phyloP scores from a whole-genome alignment of 1,140 invertebrate genomes.

The Drosophila pseudoananassae region DNA sequence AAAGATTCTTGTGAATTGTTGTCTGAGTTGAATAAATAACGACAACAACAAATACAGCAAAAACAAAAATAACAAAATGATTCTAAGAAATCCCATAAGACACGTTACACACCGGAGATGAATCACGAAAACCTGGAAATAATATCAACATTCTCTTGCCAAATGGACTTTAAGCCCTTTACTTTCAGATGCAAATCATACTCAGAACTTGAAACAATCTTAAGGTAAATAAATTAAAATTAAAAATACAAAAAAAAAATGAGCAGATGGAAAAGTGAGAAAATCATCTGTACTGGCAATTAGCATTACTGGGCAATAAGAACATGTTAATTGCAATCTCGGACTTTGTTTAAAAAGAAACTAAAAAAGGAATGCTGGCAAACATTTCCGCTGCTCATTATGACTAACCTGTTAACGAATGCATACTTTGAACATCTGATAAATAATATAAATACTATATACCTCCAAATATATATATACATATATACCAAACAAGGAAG shows the following conservation, averaged over 20 bases:
- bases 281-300: constrained; percentile 56
- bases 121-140: constrained; percentile 14
- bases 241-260: background rate
- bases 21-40: constrained; percentile 9
- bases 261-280: constrained; percentile 1
- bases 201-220: background rate
- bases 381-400: constrained; percentile 67
- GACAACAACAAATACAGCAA: background rate
- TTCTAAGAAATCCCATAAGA: constrained; percentile 35
- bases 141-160: background rate
- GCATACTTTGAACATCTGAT: constrained; percentile 17
- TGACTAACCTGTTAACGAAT: constrained; percentile 54
- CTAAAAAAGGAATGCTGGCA: constrained; percentile 14
- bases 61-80: constrained; percentile 6
- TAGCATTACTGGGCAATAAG: constrained; percentile 53
- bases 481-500: constrained; percentile 29
- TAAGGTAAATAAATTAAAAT: background rate
- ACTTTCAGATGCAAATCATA: constrained; percentile 4
- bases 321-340: constrained; percentile 64
- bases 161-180: background rate
- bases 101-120: constrained; percentile 18
- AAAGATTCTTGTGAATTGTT: constrained; percentile 26
- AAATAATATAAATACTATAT: background rate
- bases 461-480: background rate
- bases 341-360: background rate